Evolutionary conservation across 2,113 vertebrate genomes (phyloP), one percentile per base, ranked within the genome.

Genomic region (Hassar affinis): DNA sequence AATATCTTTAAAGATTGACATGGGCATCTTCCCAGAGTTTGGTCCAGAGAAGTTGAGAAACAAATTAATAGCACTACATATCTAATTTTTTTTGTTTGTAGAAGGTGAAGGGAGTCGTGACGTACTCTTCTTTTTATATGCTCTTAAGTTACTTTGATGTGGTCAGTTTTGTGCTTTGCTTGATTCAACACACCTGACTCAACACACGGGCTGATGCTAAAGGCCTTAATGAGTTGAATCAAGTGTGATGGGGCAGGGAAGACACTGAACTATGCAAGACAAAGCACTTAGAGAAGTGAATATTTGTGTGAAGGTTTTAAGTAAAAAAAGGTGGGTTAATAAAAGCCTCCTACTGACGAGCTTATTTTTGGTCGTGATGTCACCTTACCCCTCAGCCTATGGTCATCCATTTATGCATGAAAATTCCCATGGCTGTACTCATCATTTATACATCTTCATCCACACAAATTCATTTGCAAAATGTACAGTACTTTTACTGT

Each of bases 381-480:
- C 91, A 87, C 89, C 88, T 89, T 82, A 86, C 90, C 92, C 89
- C 91, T 93, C 91, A 93, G 92, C 91, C 92, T 92, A 89, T 77
- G 27, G 78, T 51, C 87, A 85, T 79, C 84, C 89, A 88, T 91
- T 35, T 89, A 69, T 87, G 86, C 86, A 88, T 88, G 83, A 84
- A 76, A 87, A 66, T 76, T 54, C 74, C 68, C 88, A 88, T 88
- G 86, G 71, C 82, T 84, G 45, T 82, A 35, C 64, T 80, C 78
- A 11, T 81, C 85, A 80, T 85, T 61, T 82, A 11, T 77, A 56
- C 69, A 59, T 66, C 64, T 57, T 15, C 72, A 83, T 42, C 71
- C 22, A 69, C 69, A 82, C 47, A 15, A 71, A 68, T 22, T 62
- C 80, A 81, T 62, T 84, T 57, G 33, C 27, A 76, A 11, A 77